These are phyloP conservation scores for Corynorhinus townsendii DNA, from an alignment of 2,113 vertebrate genomes.

Conservation along the genomic window DNA sequence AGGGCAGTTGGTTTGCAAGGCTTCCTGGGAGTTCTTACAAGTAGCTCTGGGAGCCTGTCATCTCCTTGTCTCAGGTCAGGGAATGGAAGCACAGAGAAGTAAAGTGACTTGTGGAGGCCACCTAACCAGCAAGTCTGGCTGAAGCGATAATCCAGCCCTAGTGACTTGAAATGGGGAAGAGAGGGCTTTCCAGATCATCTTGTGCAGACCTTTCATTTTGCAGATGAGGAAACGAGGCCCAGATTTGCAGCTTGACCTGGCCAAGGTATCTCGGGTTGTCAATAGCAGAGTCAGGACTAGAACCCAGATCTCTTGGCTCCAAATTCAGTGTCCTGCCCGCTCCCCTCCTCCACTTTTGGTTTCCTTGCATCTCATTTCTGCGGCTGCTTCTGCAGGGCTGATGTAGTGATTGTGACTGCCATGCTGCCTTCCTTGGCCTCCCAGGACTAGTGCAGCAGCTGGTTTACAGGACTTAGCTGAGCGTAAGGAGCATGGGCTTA, in stretches of 20 bases:
- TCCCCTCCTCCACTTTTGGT: neutral
- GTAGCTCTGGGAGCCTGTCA: neutral
- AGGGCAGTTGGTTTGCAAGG: neutral
- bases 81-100: neutral
- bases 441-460: neutral
- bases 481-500: neutral
- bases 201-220: neutral
- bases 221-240: neutral
- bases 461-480: neutral
- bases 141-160: neutral
- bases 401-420: neutral
- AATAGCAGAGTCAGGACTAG: neutral
- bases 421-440: neutral
- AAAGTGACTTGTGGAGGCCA: neutral
- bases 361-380: neutral
- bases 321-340: rapidly evolving
- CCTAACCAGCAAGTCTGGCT: neutral
- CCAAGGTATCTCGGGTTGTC: too few relatives aligned
- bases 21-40: neutral
- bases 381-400: neutral
- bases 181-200: neutral
- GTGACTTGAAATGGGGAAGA: neutral
- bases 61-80: neutral
- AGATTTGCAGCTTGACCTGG: neutral
- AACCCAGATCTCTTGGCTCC: neutral